phyloP scores from a whole-genome alignment of 1,140 invertebrate species.

The Drosophila lowei region DNA sequence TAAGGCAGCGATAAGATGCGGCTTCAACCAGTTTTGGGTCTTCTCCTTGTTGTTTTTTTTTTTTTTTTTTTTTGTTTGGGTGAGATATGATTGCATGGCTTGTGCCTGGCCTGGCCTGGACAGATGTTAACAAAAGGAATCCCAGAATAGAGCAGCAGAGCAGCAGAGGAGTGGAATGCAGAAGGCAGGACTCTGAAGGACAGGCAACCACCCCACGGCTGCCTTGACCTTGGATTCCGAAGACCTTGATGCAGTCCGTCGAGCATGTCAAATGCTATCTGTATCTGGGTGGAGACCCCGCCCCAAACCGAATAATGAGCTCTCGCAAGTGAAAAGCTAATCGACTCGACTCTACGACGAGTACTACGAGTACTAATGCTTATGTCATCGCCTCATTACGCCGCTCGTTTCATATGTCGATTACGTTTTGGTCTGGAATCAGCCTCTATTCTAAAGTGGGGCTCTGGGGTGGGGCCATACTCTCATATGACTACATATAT shows the following conservation, averaged over 20 bases:
- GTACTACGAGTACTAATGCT: slow-evolving; percentile 1
- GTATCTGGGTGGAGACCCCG: slow-evolving; percentile 7
- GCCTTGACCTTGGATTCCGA: slow-evolving; percentile 1
- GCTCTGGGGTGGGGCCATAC: slow-evolving; percentile 22
- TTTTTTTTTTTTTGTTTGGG: no score
- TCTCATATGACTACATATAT: slow-evolving; percentile 1
- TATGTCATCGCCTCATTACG: slow-evolving; percentile 52
- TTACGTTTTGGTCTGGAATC: slow-evolving; percentile 17
- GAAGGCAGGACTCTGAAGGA: slow-evolving; percentile 22
- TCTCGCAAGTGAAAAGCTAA: slow-evolving; percentile 1
- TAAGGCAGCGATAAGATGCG: slow-evolving; percentile 45
- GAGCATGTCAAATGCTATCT: slow-evolving; percentile 30
- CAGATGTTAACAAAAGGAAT: slow-evolving; percentile 51
- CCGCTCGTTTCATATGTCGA: slow-evolving; percentile 4
- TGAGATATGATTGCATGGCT: slow-evolving; percentile 38
- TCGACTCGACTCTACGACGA: background rate
- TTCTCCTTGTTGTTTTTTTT: background rate
- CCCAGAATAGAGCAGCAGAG: background rate
- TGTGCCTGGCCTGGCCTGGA: slow-evolving; percentile 26
- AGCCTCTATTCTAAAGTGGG: slow-evolving; percentile 6
- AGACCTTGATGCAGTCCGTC: slow-evolving; percentile 33
- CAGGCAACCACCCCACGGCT: slow-evolving; percentile 10
- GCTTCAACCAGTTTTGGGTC: slow-evolving; percentile 36
- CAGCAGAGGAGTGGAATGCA: background rate
- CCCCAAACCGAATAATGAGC: slow-evolving; percentile 23